phyloP scores from a whole-genome alignment of 1,140 invertebrate genomes.

The Portunus trituberculatus region DNA sequence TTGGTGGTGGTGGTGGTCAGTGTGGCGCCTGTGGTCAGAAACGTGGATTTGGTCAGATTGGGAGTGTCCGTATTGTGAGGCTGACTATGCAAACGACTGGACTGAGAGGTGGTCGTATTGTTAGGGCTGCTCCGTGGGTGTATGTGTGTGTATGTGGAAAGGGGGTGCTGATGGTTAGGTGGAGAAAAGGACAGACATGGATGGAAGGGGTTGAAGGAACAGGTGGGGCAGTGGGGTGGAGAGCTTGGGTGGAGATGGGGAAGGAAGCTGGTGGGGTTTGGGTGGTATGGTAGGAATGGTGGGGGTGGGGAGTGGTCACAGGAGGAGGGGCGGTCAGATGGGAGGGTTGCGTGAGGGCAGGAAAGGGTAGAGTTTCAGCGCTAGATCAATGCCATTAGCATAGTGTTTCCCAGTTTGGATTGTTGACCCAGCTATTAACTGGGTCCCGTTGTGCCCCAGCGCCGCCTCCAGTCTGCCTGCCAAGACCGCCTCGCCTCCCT shows the following conservation, averaged over 20 bases:
- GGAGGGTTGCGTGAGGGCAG: not conserved
- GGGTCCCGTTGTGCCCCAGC: conserved; percentile 4
- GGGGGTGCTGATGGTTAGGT: not conserved
- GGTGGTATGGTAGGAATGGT: not conserved
- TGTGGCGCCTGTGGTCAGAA: conserved; percentile 42
- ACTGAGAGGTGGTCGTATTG: not conserved
- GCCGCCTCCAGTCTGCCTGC: not conserved
- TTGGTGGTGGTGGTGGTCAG: not conserved
- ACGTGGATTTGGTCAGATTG: not conserved
- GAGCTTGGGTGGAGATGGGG: not conserved
- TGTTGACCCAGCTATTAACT: conserved; percentile 66
- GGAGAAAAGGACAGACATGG: no score
- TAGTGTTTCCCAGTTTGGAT: conserved; percentile 58
- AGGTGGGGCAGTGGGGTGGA: no score
- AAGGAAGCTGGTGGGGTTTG: not conserved
- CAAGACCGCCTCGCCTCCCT: not conserved
- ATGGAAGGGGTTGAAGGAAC: no score
- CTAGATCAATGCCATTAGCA: conserved; percentile 64
- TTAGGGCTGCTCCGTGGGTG: not conserved
- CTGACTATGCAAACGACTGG: not conserved
- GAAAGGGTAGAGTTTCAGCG: conserved; percentile 56
- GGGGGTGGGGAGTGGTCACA: not conserved
- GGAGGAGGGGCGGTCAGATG: conserved; percentile 38
- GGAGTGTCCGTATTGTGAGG: not conserved
- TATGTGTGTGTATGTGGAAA: not conserved